phyloP scores from a whole-genome alignment of 2,888 invertebrate genomes.

The Aelia acuminata region DNA sequence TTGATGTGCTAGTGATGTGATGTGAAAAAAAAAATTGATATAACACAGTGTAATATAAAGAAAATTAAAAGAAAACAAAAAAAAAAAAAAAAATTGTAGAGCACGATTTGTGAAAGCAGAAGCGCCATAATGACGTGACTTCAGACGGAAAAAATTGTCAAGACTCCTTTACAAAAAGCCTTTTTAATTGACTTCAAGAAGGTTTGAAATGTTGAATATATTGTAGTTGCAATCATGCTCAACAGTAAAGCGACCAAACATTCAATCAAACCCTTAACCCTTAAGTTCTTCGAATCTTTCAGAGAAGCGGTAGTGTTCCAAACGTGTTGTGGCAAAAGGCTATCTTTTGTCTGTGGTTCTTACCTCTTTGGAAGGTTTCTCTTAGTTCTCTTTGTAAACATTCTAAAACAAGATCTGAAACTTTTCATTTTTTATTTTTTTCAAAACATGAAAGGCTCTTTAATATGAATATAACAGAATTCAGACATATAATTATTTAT shows the following conservation, averaged over 20 bases:
- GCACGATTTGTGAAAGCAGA: conserved; percentile 6
- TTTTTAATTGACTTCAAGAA: background rate
- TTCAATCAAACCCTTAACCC: background rate
- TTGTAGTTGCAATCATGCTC: background rate
- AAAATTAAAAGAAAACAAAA: background rate
- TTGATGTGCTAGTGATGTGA: background rate
- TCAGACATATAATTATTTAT: conserved; percentile 42
- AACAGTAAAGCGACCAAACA: background rate
- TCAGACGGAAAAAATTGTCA: background rate
- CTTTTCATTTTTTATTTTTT: background rate
- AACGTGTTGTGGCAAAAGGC: background rate
- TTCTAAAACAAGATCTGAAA: conserved; percentile 28
- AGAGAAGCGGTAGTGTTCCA: background rate
- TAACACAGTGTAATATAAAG: background rate
- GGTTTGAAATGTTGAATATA: background rate
- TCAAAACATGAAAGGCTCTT: background rate
- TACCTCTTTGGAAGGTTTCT: conserved; percentile 22
- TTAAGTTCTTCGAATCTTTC: background rate
- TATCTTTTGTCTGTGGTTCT: conserved; percentile 28
- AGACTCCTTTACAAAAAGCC: background rate
- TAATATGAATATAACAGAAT: background rate
- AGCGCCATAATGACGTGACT: background rate
- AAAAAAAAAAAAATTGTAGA: background rate
- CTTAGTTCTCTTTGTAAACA: background rate
- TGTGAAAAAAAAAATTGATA: background rate